These are phyloP conservation scores for Neolamprologus devosi DNA, from an alignment of 2,113 vertebrate genomes.

Conservation along the genomic window DNA sequence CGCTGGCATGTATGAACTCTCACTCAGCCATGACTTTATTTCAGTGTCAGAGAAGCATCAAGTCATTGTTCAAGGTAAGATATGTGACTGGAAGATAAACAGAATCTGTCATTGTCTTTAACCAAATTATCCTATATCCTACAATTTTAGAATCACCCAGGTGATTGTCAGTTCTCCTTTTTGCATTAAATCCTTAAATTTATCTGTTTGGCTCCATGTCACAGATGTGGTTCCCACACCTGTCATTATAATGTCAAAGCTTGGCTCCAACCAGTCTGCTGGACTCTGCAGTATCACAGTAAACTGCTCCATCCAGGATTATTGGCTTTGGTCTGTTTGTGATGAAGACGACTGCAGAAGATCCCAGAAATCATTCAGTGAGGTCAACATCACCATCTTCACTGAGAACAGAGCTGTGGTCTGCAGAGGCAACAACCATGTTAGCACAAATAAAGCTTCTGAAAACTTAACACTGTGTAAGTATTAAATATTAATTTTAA, in stretches of 20 bases:
- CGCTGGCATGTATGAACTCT: rapidly evolving
- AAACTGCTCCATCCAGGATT: conserved; percentile 43
- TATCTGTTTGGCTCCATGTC: not conserved
- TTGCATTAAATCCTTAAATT: not conserved
- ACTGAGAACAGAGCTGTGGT: not conserved
- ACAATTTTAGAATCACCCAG: rapidly evolving
- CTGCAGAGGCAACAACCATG: conserved; percentile 43
- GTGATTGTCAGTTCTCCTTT: rapidly evolving
- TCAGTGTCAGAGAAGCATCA: rapidly evolving
- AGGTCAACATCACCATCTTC: conserved; percentile 32
- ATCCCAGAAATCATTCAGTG: not conserved
- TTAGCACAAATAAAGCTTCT: conserved; percentile 9
- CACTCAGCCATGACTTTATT: rapidly evolving
- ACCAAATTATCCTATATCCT: rapidly evolving
- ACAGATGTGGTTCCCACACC: conserved; percentile 35
- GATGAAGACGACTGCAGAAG: rapidly evolving
- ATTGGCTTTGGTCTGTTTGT: conserved; percentile 10
- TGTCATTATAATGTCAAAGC: not conserved
- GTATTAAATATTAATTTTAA: not conserved
- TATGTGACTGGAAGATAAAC: not conserved
- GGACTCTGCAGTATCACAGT: conserved; percentile 19
- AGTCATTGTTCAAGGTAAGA: no score
- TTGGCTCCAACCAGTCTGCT: not conserved
- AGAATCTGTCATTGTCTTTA: rapidly evolving
- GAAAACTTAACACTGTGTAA: not conserved